Percentiles rank a stretch among this genome's conserved stretches.
Conservation (phyloP, 2,113 vertebrate genomes). For the Gambusia affinis region DNA sequence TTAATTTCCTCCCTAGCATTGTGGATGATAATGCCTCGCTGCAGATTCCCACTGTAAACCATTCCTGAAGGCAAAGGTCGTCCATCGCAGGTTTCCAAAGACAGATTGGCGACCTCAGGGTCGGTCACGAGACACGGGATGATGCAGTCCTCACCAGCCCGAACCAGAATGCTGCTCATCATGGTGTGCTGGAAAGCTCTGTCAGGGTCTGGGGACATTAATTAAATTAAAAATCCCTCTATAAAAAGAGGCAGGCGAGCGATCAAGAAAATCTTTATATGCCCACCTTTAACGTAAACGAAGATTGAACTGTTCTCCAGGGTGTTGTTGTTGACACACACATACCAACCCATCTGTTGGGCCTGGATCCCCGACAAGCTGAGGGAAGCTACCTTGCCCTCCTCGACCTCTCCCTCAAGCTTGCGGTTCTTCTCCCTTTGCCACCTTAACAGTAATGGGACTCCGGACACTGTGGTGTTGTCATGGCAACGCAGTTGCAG, state of each 20-base stretch:
- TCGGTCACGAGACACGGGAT: constrained; percentile 79
- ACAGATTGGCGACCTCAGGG: constrained; percentile 65
- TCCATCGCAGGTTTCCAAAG: constrained; percentile 70
- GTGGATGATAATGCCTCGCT: constrained; percentile 72
- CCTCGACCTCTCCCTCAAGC: constrained; percentile 70
- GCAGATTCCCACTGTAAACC: constrained; percentile 59
- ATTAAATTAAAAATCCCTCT: background rate
- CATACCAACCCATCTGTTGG: constrained; percentile 79
- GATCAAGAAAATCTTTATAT: background rate
- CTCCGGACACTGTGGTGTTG: constrained; percentile 31
- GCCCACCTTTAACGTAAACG: constrained; percentile 79
- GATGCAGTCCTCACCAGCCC: constrained; percentile 69
- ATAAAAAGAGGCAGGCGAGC: background rate
- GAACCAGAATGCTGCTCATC: constrained; percentile 71
- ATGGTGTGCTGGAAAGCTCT: constrained; percentile 75
- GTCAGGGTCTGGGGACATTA: constrained; percentile 56
- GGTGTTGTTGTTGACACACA: constrained; percentile 74
- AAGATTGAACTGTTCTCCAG: constrained; percentile 75
- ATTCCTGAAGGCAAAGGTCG: constrained; percentile 60
- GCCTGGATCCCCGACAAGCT: constrained; percentile 48
- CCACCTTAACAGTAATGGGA: constrained; percentile 65
- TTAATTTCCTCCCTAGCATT: constrained; percentile 65
- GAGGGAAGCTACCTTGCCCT: constrained; percentile 52
- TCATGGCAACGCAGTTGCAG: constrained; percentile 77
- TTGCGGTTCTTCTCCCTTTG: constrained; percentile 70